These are phyloP conservation scores for Capra hircus DNA, from an alignment of 2,113 vertebrate genomes.

Conservation along the genomic window DNA sequence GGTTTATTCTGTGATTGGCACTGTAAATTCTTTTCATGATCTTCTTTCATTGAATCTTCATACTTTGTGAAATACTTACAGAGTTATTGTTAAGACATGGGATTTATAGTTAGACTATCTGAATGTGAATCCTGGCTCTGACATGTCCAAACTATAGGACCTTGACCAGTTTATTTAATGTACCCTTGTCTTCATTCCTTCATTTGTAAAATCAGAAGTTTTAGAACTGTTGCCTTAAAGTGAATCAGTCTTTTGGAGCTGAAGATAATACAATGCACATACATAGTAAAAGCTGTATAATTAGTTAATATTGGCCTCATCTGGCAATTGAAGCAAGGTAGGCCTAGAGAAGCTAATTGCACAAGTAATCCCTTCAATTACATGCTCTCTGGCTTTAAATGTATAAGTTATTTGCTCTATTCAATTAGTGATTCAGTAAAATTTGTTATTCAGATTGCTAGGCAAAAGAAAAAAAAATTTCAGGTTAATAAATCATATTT, in stretches of 20 bases:
- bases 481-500: neutral
- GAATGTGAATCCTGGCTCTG: neutral
- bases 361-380: neutral
- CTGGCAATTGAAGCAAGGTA: neutral
- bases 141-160: neutral
- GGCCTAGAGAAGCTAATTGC: neutral
- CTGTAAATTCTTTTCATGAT: neutral
- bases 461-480: neutral
- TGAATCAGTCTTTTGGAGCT: neutral
- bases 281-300: neutral
- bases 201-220: neutral
- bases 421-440: neutral
- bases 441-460: neutral
- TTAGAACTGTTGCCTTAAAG: neutral
- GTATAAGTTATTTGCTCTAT: neutral
- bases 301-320: neutral
- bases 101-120: neutral
- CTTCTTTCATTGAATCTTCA: neutral
- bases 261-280: neutral
- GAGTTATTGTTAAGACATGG: accelerated
- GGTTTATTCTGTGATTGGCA: neutral
- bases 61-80: neutral
- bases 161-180: neutral
- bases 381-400: neutral
- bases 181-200: neutral